These are phyloP conservation scores for Plagodis dolabraria DNA, from an alignment of 2,888 invertebrate species.

Conservation along the genomic window DNA sequence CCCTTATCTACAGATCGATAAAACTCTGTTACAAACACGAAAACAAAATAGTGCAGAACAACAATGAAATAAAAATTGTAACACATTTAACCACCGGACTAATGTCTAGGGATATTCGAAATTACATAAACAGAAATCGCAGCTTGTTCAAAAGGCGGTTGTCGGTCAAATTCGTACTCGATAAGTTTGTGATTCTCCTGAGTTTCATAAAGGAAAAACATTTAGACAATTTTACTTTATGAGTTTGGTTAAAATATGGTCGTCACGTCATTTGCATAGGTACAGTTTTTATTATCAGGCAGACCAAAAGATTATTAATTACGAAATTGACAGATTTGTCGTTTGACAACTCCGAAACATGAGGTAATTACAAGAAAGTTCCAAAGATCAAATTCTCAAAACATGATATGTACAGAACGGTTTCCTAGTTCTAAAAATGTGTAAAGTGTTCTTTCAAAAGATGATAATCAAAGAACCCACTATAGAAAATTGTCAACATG, in stretches of 20 bases:
- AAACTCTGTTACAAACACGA: slow-evolving; percentile 78
- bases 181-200: background rate
- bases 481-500: slow-evolving; percentile 5
- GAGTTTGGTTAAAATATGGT: too few species aligned
- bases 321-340: slow-evolving; percentile 3
- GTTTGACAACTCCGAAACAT: slow-evolving; percentile 2
- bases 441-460: slow-evolving; percentile 4
- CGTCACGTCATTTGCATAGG: too few species aligned
- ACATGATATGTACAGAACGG: slow-evolving; percentile 25
- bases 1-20: slow-evolving; percentile 71
- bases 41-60: slow-evolving; percentile 78
- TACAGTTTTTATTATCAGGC: background rate
- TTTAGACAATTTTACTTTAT: too few species aligned
- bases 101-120: slow-evolving; percentile 12
- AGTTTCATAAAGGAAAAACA: too few species aligned
- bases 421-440: slow-evolving; percentile 2
- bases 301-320: background rate
- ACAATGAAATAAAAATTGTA: slow-evolving; percentile 75
- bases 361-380: slow-evolving; percentile 7
- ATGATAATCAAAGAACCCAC: slow-evolving; percentile 6
- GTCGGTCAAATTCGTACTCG: background rate
- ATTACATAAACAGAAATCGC: slow-evolving; percentile 3
- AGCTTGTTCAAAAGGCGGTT: background rate
- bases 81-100: slow-evolving; percentile 44
- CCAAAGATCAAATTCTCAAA: slow-evolving; percentile 9